Base-by-base conservation (phyloP, 2,797 vertebrate genomes). In the Lacerta bilineata region DNA sequence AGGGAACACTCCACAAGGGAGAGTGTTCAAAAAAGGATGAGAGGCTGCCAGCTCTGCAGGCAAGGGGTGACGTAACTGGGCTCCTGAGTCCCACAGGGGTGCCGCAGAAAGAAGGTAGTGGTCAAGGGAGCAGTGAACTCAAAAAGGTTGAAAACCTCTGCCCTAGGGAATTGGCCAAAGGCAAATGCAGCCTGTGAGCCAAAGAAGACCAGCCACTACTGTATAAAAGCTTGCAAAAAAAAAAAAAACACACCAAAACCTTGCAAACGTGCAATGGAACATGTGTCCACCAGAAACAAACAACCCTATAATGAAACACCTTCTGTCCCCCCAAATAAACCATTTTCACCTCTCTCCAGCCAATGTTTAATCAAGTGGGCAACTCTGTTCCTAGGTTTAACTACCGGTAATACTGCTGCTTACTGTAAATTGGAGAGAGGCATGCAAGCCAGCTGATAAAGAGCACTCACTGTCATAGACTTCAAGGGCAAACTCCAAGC, bases 381-480 rank as follows among this genome's bases (percentile, higher is more conserved):
- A 66, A 61, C 13, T 66, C 50, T 55, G 50, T 15, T 55, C 20
- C 39, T 20, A 85, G 55, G 25, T 75, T 50, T 46, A 66, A n/a
- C 64, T 79, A 33, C 33, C 2, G 33, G 33, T 33, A 64, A 77
- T 27, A 41, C 13, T 41, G 36, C 8, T 36, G 39, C 50, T 85
- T 72, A 41, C 39, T 79, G 23, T 72, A 69, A 84, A 61, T 84
- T 23, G 61, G 20, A 23, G 2, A 29, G n/a, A 39, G 74, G 27
- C 8, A 18, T 4, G 5, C 46, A 41, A 23, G 76, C 69, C 33
- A 13, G 20, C 29, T 64, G 20, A 36, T 29, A 33, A 64, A 43
- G 27, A 17, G 39, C 2, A 93, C 93, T 93, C 83, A 93, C 94
- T 23, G 74, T 94, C 92, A 0, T 84, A 90, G 2, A 13, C 82